phyloP scores from a whole-genome alignment of 2,797 vertebrate species.

The Crypturellus tataupa region DNA sequence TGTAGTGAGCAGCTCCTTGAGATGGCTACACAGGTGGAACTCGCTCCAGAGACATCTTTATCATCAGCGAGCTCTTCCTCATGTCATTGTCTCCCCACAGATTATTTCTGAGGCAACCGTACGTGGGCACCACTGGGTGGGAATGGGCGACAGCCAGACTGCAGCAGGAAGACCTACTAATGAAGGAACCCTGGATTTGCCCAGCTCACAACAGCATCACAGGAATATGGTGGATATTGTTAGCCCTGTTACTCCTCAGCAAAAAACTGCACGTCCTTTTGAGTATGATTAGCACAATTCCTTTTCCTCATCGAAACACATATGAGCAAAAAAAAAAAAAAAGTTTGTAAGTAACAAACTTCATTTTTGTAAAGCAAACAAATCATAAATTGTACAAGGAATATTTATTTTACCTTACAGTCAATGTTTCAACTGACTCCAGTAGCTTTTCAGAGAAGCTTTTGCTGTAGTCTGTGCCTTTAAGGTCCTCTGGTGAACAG shows the following conservation, averaged over 20 bases:
- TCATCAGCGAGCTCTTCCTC: not conserved
- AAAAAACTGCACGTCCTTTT: not conserved
- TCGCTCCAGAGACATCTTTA: conserved; percentile 9
- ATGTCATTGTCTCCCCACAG: conserved; percentile 3
- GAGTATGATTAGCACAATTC: not conserved
- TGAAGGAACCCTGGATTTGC: not conserved
- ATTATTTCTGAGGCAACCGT: not conserved
- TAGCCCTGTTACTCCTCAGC: not conserved
- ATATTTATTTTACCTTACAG: conserved; percentile 14
- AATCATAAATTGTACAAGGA: not conserved
- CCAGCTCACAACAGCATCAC: not conserved
- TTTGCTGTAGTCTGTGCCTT: not conserved
- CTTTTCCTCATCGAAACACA: not conserved
- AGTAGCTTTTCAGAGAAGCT: not conserved
- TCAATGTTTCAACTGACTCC: not conserved
- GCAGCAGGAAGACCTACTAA: conserved; percentile 8
- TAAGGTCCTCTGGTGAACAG: conserved; percentile 5
- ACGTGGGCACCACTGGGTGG: not conserved
- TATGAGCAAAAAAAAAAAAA: not conserved
- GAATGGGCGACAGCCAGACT: conserved; percentile 17
- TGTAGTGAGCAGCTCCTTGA: not conserved
- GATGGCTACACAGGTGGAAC: not conserved
- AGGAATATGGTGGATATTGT: not conserved
- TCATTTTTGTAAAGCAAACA: not conserved
- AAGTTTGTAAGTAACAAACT: not conserved